Evolutionary conservation across 2,113 vertebrate genomes (phyloP).

Genomic region (Sceloporus undulatus): DNA sequence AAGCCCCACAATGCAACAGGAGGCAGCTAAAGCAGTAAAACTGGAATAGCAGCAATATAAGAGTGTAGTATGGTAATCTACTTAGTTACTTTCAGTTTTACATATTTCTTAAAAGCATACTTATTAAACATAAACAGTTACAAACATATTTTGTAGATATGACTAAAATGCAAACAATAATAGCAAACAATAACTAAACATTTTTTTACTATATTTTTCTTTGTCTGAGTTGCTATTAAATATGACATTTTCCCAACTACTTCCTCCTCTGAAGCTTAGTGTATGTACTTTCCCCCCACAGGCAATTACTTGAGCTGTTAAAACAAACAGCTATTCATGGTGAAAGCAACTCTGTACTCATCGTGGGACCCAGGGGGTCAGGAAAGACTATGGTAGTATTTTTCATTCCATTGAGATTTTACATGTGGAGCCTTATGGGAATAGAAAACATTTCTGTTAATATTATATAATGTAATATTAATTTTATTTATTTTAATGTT

Average conservation of each 20-base stretch:
- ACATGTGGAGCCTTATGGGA: neutral
- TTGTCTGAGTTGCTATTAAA: neutral
- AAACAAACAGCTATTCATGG: conserved; percentile 88
- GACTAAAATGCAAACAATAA: too few relatives aligned
- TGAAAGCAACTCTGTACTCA: conserved; percentile 94
- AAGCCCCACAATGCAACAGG: too few relatives aligned
- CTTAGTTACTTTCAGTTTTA: neutral
- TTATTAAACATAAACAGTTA: too few relatives aligned
- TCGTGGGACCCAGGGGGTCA: conserved; percentile 91
- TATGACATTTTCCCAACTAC: neutral
- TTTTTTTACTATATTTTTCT: too few relatives aligned
- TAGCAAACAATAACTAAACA: too few relatives aligned
- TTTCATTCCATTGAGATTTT: neutral
- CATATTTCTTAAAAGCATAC: neutral
- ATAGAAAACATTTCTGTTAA: too few relatives aligned
- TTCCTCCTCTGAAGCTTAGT: neutral
- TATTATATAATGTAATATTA: too few relatives aligned
- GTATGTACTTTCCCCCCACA: conserved; percentile 64
- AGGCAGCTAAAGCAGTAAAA: too few relatives aligned
- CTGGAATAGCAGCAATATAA: too few relatives aligned
- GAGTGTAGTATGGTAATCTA: too few relatives aligned
- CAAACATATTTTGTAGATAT: too few relatives aligned
- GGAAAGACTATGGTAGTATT: conserved; percentile 90
- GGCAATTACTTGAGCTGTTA: conserved; percentile 92
- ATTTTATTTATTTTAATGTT: too few relatives aligned